Conservation (phyloP, 1,140 invertebrate genomes). For the Brachionus calyciflorus region DNA sequence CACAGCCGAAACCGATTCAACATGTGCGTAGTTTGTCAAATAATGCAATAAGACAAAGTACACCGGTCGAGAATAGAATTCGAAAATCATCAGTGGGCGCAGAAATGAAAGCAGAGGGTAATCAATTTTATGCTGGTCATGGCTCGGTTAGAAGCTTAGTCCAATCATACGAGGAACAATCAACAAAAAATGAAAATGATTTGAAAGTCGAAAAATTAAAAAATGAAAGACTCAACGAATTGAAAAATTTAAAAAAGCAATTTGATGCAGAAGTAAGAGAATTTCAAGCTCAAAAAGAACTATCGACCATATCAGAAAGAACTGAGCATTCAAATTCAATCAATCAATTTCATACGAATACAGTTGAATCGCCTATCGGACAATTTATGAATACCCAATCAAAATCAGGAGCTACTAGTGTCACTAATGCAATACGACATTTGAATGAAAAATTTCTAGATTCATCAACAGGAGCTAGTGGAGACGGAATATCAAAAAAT, state of each 20-base stretch:
- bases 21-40: background rate
- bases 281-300: slow-evolving; percentile 9
- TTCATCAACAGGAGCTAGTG: slow-evolving; percentile 21
- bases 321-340: slow-evolving; percentile 28
- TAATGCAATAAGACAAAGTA: background rate
- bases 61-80: background rate
- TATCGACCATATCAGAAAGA: slow-evolving; percentile 42
- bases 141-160: slow-evolving; percentile 32
- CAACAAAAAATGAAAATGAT: background rate
- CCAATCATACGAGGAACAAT: slow-evolving; percentile 39
- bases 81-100: background rate
- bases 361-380: slow-evolving; percentile 8
- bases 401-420: background rate
- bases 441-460: slow-evolving; percentile 27
- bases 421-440: slow-evolving; percentile 22
- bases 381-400: background rate
- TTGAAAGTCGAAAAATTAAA: background rate
- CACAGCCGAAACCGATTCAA: background rate
- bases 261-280: background rate
- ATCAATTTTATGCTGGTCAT: slow-evolving; percentile 17
- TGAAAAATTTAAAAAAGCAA: slow-evolving; percentile 7
- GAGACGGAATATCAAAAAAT: background rate
- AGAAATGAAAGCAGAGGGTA: background rate
- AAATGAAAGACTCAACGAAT: slow-evolving; percentile 1
- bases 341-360: background rate